Conservation (phyloP, 1,140 invertebrate genomes). For the Drosophila sulfurigaster region DNA sequence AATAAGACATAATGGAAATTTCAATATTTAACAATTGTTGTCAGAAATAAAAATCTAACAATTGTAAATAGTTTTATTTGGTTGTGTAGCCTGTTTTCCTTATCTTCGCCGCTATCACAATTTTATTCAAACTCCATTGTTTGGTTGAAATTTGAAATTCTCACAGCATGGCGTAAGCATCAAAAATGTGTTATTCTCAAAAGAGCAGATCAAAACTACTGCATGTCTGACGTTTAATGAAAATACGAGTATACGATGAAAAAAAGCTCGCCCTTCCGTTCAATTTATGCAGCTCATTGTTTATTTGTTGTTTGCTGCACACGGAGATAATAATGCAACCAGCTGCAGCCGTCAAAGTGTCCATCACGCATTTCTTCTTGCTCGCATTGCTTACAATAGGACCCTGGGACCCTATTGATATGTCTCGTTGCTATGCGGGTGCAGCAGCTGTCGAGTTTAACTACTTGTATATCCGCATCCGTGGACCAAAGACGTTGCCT, state of each 20-base stretch:
- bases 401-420: slow-evolving; percentile 17
- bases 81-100: not conserved
- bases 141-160: not conserved
- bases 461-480: slow-evolving; percentile 48
- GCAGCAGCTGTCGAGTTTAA: slow-evolving; percentile 41
- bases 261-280: slow-evolving; percentile 31
- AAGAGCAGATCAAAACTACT: slow-evolving; percentile 8
- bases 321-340: slow-evolving; percentile 16
- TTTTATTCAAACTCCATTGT: not conserved
- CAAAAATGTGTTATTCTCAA: slow-evolving; percentile 29
- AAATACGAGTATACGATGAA: not conserved
- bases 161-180: slow-evolving; percentile 5
- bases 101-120: not conserved
- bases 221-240: slow-evolving; percentile 32
- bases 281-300: slow-evolving; percentile 58
- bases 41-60: not conserved
- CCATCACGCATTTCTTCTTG: slow-evolving; percentile 37
- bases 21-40: no score
- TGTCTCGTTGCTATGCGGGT: slow-evolving; percentile 48
- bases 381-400: slow-evolving; percentile 24
- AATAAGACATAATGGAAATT: no score
- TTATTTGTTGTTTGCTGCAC: slow-evolving; percentile 31
- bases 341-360: slow-evolving; percentile 55
- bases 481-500: slow-evolving; percentile 15
- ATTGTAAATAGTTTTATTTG: not conserved